phyloP scores from a whole-genome alignment of 2,888 invertebrate species.

The Dasypolia templi region DNA sequence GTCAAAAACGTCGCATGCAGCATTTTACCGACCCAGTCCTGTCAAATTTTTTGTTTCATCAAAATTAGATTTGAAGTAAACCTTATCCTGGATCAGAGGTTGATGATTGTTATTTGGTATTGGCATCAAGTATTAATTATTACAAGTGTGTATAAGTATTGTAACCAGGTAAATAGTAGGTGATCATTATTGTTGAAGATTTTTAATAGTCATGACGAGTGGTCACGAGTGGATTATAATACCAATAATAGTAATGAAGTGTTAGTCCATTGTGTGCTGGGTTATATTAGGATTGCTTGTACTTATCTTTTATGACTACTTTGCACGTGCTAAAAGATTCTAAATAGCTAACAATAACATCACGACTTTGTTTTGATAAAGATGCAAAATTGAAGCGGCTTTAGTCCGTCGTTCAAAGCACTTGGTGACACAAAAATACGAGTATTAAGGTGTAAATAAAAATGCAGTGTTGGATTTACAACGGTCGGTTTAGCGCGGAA shows the following conservation, averaged over 20 bases:
- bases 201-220: constrained; percentile 58
- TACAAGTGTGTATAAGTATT: constrained; percentile 28
- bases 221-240: constrained; percentile 50
- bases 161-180: constrained; percentile 60
- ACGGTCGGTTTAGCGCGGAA: too few species aligned
- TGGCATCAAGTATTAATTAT: constrained; percentile 43
- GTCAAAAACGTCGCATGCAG: constrained; percentile 15
- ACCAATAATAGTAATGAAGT: constrained; percentile 4
- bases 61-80: constrained; percentile 57
- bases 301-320: constrained; percentile 34
- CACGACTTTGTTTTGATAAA: constrained; percentile 1
- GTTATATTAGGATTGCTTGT: constrained; percentile 50
- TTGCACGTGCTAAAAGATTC: constrained; percentile 7
- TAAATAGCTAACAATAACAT: neutral
- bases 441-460: too few species aligned
- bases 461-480: neutral
- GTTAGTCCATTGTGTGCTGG: constrained; percentile 29
- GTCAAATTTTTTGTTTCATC: constrained; percentile 57
- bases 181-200: constrained; percentile 51
- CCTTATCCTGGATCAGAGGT: constrained; percentile 72
- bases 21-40: constrained; percentile 50
- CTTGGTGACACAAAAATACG: neutral
- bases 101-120: constrained; percentile 66
- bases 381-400: neutral
- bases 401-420: neutral